Conservation (phyloP, 2,797 vertebrate genomes). For the Taeniopygia guttata region DNA sequence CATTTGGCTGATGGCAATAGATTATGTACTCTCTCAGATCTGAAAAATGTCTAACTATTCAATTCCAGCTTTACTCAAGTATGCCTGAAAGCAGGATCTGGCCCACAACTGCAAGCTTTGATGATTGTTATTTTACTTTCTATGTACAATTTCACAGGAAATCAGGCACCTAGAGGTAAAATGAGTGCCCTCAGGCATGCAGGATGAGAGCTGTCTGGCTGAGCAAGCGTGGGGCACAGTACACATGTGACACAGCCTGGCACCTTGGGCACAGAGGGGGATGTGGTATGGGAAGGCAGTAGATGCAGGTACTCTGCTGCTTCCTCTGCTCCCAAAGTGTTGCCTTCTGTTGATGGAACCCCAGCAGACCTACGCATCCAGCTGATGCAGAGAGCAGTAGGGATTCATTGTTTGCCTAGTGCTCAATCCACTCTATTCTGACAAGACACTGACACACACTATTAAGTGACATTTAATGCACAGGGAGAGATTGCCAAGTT, state of each 20-base stretch:
- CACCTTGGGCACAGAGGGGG: not conserved
- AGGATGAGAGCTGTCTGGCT: not conserved
- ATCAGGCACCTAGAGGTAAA: not conserved
- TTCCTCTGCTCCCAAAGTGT: rapidly evolving
- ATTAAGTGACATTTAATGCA: not conserved
- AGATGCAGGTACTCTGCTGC: not conserved
- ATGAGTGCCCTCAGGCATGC: not conserved
- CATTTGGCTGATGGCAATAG: not conserved
- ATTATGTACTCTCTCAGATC: not conserved
- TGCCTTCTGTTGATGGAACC: not conserved
- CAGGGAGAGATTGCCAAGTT: not conserved
- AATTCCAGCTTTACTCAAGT: not conserved
- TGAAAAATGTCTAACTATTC: not conserved
- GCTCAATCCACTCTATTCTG: not conserved
- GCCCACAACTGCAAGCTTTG: not conserved
- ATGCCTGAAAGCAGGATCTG: not conserved
- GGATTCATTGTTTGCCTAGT: not conserved
- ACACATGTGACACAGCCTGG: not conserved
- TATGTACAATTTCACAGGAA: not conserved
- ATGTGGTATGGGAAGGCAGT: rapidly evolving
- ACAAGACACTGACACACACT: not conserved
- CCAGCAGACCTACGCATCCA: not conserved
- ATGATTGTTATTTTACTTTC: not conserved
- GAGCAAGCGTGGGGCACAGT: not conserved
- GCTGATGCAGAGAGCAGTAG: not conserved